Base-by-base conservation (phyloP, 2,797 vertebrate species). In the Cynodonichthys magdalenae region DNA sequence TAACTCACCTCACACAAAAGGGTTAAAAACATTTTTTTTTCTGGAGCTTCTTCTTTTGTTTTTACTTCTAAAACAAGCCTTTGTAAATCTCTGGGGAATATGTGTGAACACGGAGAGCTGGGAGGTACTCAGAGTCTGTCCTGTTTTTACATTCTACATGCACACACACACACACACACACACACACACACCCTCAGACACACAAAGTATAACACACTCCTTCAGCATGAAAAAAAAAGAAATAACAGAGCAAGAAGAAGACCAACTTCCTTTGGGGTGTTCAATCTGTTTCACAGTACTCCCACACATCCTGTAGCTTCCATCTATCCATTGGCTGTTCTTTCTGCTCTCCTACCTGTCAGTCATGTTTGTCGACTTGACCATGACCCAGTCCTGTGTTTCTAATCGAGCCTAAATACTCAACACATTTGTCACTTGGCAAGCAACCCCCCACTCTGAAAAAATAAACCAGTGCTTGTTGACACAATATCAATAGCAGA, bases 111-210 rank as follows among this genome's bases (percentile, higher is more conserved):
- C 75, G 75, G 64, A 75, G 61, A 85, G 83, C 69, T 69, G 79
- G 83, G 81, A 86, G 73, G 74, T 80, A 83, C 83, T 81, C 63
- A 66, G 82, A 15, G 2, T 67, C 58, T 83, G 75, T 82, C 72
- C 84, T 80, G 75, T 78, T 83, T 87, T 79, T 52, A 80, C 68
- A 79, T 74, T 61, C 58, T 36, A 17, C 67, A 44, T 28, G 27
- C 39, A 66, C 58, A 66, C 53, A 44, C 39, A 45, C 36, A 49
- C n/a, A 48, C 53, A 50, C 52, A 50, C 53, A 61, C 27, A 70
- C 62, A 53, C 24, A 24, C 24, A 50, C 53, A 61, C 27, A 70
- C 62, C 50, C 24, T 2, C 24, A 24, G 24, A 60, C 20, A 20
- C 51, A 71, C 9, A 57, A 31, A 48, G 73, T 62, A 58, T 55